These are phyloP conservation scores for Eupeodes latifasciatus DNA, from an alignment of 2,888 invertebrate genomes.

Conservation along the genomic window DNA sequence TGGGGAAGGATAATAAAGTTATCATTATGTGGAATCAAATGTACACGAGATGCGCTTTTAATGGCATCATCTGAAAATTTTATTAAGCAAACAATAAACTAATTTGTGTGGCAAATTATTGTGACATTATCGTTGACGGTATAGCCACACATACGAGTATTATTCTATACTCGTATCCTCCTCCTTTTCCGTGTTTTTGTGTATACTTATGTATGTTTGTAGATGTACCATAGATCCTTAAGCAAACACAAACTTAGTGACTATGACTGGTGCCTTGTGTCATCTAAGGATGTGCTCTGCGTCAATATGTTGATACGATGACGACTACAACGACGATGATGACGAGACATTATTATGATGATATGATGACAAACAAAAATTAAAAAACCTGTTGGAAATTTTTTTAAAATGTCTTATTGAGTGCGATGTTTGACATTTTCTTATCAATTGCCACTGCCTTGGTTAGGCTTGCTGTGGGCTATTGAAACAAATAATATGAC, in stretches of 20 bases:
- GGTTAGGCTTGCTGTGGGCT: slow-evolving; percentile 40
- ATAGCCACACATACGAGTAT: not conserved
- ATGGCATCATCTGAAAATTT: slow-evolving; percentile 76
- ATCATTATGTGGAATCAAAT: slow-evolving; percentile 74
- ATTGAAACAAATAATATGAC: slow-evolving; percentile 64
- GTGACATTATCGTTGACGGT: slow-evolving; percentile 64
- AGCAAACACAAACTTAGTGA: slow-evolving; percentile 56
- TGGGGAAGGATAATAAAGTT: slow-evolving; percentile 68
- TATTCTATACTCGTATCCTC: slow-evolving; percentile 36
- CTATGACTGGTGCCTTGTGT: not conserved
- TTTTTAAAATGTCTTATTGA: slow-evolving; percentile 61
- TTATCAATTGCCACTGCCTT: slow-evolving; percentile 54
- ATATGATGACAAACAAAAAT: not conserved
- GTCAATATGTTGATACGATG: no score
- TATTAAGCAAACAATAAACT: slow-evolving; percentile 75
- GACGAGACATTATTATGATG: not conserved
- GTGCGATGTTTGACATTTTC: slow-evolving; percentile 67
- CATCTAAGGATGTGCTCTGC: no score
- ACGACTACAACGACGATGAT: no score
- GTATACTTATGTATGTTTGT: not conserved
- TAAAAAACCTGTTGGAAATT: slow-evolving; percentile 22
- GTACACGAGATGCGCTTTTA: slow-evolving; percentile 75
- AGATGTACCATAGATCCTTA: not conserved
- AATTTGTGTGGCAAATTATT: slow-evolving; percentile 74
- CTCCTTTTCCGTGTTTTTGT: not conserved